Percentiles rank a stretch among this genome's conserved stretches.
These are phyloP conservation scores for Patella vulgata DNA, from an alignment of 1,140 invertebrate species.

Conservation along the genomic window DNA sequence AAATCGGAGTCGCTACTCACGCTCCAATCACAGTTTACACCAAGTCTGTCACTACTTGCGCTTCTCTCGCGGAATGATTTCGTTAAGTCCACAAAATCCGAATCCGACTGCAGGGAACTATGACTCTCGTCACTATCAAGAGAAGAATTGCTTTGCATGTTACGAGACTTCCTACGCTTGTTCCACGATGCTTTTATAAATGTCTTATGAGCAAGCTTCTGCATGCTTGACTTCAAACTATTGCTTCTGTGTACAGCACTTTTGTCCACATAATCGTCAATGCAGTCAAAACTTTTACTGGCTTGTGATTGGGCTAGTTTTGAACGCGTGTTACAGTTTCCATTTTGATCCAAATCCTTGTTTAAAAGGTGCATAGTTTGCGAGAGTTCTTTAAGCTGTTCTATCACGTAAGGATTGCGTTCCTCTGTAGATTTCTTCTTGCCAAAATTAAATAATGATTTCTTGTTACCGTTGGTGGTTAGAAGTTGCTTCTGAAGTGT, in stretches of 20 bases:
- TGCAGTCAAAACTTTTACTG: not conserved
- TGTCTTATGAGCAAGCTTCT: slow-evolving; percentile 28
- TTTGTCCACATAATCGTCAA: slow-evolving; percentile 5
- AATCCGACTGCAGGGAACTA: not conserved
- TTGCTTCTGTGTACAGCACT: slow-evolving; percentile 32
- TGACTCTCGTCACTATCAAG: slow-evolving; percentile 5
- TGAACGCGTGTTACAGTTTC: slow-evolving; percentile 2
- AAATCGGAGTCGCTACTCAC: not conserved
- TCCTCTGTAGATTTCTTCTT: slow-evolving; percentile 36
- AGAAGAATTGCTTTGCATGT: not conserved
- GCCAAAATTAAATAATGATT: slow-evolving; percentile 41
- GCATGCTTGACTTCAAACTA: slow-evolving; percentile 39
- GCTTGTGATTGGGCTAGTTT: not conserved
- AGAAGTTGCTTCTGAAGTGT: slow-evolving; percentile 41
- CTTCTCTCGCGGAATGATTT: not conserved
- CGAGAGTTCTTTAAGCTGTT: slow-evolving; percentile 40
- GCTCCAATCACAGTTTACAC: not conserved
- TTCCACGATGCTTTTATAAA: slow-evolving; percentile 27
- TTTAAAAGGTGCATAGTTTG: slow-evolving; percentile 35
- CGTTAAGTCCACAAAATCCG: slow-evolving; percentile 26
- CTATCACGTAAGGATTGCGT: slow-evolving; percentile 36
- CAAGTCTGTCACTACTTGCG: not conserved
- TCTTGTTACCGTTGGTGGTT: slow-evolving; percentile 11
- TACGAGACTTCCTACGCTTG: slow-evolving; percentile 14
- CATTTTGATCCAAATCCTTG: slow-evolving; percentile 28